These are phyloP conservation scores for Petromus typicus DNA, from an alignment of 2,113 vertebrate species.

Conservation along the genomic window DNA sequence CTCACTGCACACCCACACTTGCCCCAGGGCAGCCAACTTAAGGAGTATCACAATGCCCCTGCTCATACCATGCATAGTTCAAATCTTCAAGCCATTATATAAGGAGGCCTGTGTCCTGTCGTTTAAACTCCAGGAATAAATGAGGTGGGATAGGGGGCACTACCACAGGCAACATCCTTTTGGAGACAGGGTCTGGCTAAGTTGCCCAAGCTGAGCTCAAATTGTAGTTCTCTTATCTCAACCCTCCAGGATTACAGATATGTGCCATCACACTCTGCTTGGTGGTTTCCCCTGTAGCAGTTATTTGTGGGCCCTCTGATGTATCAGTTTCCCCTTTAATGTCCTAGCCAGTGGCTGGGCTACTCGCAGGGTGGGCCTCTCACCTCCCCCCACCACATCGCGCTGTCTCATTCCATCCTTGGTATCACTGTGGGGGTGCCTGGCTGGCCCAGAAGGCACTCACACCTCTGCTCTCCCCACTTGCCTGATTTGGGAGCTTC, in stretches of 20 bases:
- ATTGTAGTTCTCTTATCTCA: not conserved
- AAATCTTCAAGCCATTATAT: not conserved
- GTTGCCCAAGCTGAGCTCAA: not conserved
- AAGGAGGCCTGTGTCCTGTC: not conserved
- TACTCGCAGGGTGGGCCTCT: not conserved
- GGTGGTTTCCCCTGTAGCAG: not conserved
- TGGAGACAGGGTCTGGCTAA: not conserved
- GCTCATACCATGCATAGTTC: not conserved
- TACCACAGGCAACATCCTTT: not conserved
- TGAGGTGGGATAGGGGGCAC: not conserved
- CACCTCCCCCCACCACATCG: rapidly evolving
- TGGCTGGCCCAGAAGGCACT: not conserved
- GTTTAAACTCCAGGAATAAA: not conserved
- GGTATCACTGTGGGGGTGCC: rapidly evolving
- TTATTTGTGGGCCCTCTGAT: not conserved
- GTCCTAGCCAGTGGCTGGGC: not conserved
- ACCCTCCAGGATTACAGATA: not conserved
- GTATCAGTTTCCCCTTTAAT: not conserved
- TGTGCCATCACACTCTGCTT: not conserved
- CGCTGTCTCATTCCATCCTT: not conserved
- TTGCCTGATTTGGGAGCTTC: not conserved
- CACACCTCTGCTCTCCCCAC: not conserved
- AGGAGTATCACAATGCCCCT: not conserved
- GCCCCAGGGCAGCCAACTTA: too few species aligned
- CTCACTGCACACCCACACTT: not conserved